Evolutionary conservation across 2,888 invertebrate species (phyloP).

Genomic region (Bellardia bayeri): DNA sequence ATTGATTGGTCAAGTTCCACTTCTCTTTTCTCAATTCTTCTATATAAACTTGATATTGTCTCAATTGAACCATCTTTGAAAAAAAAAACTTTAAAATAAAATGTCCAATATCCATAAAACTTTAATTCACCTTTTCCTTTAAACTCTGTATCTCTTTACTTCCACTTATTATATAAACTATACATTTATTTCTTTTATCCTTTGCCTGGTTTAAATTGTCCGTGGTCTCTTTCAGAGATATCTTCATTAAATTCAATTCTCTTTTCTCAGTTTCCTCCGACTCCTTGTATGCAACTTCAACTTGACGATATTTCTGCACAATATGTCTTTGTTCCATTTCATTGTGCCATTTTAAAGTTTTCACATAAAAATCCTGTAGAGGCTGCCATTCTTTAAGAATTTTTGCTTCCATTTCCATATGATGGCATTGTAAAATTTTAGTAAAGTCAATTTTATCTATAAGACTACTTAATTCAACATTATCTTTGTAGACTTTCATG

Average conservation of each 20-base stretch:
- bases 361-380: slow-evolving; percentile 44
- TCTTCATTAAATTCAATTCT: neutral
- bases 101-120: neutral
- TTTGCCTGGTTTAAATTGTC: slow-evolving; percentile 6
- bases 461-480: slow-evolving; percentile 42
- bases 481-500: slow-evolving; percentile 14
- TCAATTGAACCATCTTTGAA: slow-evolving; percentile 39
- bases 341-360: slow-evolving; percentile 52
- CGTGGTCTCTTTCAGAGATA: slow-evolving; percentile 12
- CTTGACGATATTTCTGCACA: slow-evolving; percentile 56
- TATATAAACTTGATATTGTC: slow-evolving; percentile 39
- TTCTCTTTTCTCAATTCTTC: slow-evolving; percentile 45
- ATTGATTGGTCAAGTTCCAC: slow-evolving; percentile 9
- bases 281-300: slow-evolving; percentile 28
- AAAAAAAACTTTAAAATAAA: neutral
- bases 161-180: slow-evolving; percentile 33
- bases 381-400: slow-evolving; percentile 60
- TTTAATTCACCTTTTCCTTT: slow-evolving; percentile 31
- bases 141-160: neutral
- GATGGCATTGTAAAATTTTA: slow-evolving; percentile 64
- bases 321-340: slow-evolving; percentile 64
- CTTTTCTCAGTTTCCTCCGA: slow-evolving; percentile 18
- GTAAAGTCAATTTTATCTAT: slow-evolving; percentile 55
- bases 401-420: slow-evolving; percentile 68
- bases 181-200: slow-evolving; percentile 43